These are phyloP conservation scores for Gnatocerus cornutus DNA, from an alignment of 2,888 invertebrate genomes.

Conservation along the genomic window DNA sequence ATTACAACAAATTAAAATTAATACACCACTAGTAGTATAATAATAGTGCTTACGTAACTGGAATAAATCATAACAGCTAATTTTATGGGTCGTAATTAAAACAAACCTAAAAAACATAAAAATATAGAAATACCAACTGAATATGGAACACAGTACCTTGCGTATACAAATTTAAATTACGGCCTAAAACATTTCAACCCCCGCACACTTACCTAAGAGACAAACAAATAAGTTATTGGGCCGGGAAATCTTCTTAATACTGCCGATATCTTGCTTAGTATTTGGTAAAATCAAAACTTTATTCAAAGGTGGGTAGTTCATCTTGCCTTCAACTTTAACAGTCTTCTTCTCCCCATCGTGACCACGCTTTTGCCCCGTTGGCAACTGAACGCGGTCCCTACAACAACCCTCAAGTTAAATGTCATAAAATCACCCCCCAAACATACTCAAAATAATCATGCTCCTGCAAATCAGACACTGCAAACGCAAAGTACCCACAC, in stretches of 20 bases:
- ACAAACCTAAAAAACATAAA: no score
- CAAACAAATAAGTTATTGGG: slow-evolving; percentile 84
- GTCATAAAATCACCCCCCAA: slow-evolving; percentile 10
- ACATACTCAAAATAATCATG: slow-evolving; percentile 87
- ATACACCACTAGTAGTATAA: no score
- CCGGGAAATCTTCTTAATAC: slow-evolving; percentile 76
- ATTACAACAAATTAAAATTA: no score
- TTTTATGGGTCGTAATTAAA: no score
- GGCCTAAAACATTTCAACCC: no score
- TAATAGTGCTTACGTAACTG: no score
- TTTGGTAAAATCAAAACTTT: slow-evolving; percentile 76
- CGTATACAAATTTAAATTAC: no score
- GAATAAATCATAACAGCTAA: no score
- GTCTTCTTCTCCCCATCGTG: slow-evolving; percentile 75
- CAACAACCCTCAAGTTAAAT: slow-evolving; percentile 49
- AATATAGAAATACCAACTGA: no score
- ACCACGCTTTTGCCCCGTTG: slow-evolving; percentile 72
- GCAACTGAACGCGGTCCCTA: slow-evolving; percentile 73
- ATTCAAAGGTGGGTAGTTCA: slow-evolving; percentile 78
- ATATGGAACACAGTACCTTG: no score
- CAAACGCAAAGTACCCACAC: slow-evolving; percentile 94
- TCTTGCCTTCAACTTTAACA: slow-evolving; percentile 76
- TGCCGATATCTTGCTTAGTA: slow-evolving; percentile 70
- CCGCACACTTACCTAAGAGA: slow-evolving; percentile 80
- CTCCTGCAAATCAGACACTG: slow-evolving; percentile 90